Evolutionary conservation across 2,113 vertebrate genomes (phyloP), one percentile per base, ranked within the genome.

Genomic region (Geococcyx californianus): DNA sequence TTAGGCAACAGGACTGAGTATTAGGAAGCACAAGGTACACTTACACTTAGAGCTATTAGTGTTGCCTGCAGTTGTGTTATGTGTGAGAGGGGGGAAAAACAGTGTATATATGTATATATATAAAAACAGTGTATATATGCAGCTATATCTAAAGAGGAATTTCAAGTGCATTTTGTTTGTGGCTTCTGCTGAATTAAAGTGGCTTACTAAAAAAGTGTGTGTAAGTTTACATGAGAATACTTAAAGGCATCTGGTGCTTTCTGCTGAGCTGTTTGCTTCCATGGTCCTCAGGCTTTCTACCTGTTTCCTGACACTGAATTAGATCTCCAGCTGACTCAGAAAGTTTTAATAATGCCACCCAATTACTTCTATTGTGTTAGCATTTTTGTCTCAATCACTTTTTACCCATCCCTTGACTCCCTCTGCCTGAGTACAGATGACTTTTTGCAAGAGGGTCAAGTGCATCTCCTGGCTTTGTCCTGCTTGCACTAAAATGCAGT

Each of bases 231-330:
- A 49, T 20, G 58, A 72, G 88, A 49, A 63, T 51, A 58, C 68
- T 89, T 60, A 66, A 78, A 68, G 80, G 76, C 77, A 92, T 94
- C 84, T 92, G 89, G 69, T 75, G 68, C 89, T 16, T 42, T 73
- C 75, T 66, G 83, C 69, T 55, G 42, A 70, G 94, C 80, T 81
- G 38, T 31, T 51, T 60, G 64, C 47, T 45, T 75, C 68, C 40
- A 36, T 5, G 60, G 52, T 68, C 69, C 1, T 11, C 28, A 60
- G 51, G 64, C 66, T 10, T 89, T 33, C 40, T 72, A 89, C 34
- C 69, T 2, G 0, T 20, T 31, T 21, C 44, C 72, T 44, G 52
- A 15, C 20, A 6, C 60, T 9, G 17, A 31, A 3, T 28, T 11
- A 2, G 25, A 19, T 72, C 72, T 74, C 60, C 66, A 38, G 45